Evolutionary conservation across 2,888 invertebrate species (phyloP).

Genomic region (Polydrusus tereticollis): DNA sequence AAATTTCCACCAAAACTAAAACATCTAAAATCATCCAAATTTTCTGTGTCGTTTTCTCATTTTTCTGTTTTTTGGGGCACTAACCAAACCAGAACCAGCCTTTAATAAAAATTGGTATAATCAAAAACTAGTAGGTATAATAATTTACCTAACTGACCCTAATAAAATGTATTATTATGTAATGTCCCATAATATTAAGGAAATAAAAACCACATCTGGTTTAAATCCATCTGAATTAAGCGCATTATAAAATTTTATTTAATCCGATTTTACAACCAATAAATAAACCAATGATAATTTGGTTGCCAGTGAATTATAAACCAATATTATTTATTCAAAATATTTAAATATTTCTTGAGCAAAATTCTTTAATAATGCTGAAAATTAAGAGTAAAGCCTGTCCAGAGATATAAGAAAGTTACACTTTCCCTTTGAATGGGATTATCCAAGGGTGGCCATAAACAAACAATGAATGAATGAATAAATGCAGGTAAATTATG

Average conservation of each 20-base stretch:
- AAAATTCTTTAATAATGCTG: too few species aligned
- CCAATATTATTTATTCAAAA: too few species aligned
- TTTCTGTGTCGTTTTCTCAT: conserved; percentile 51
- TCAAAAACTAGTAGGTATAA: too few species aligned
- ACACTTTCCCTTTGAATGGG: too few species aligned
- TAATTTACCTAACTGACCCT: too few species aligned
- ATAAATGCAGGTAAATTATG: too few species aligned
- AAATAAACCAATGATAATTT: not conserved
- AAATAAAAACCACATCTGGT: not conserved
- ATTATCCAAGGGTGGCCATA: too few species aligned
- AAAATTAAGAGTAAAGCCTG: too few species aligned
- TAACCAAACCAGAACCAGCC: not conserved
- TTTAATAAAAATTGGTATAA: not conserved
- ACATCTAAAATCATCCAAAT: conserved; percentile 38
- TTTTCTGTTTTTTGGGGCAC: conserved; percentile 16
- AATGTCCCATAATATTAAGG: not conserved
- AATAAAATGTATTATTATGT: not conserved
- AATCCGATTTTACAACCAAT: not conserved
- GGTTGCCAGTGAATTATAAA: too few species aligned
- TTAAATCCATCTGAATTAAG: not conserved
- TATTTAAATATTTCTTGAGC: too few species aligned
- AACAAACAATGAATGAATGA: too few species aligned
- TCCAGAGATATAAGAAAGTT: too few species aligned
- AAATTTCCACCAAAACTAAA: conserved; percentile 5
- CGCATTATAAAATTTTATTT: not conserved